Evolutionary conservation across 2,113 vertebrate genomes (phyloP), one percentile per base, ranked within the genome.

Genomic region (Hiodon tergisus): DNA sequence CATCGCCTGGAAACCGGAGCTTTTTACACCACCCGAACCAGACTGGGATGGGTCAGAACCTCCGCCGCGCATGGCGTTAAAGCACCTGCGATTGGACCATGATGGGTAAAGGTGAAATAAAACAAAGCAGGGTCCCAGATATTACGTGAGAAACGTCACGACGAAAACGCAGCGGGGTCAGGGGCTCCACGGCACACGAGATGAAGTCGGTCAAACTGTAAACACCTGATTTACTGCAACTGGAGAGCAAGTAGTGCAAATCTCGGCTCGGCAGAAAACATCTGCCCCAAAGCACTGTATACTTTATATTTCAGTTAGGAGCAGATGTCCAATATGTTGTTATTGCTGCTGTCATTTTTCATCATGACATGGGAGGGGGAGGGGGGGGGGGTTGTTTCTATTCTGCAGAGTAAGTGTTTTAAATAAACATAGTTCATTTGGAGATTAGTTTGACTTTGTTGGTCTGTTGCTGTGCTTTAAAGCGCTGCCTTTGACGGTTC

Each of bases 271-370:
- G 83, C 82, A 76, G 81, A 81, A 84, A 91, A 89, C 91, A 92
- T 93, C 92, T 93, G 92, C 88, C 84, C 71, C 72, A 58, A 81
- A 85, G 74, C 67, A 76, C 79, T 72, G 72, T 63, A 77, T 71
- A 77, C 79, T 83, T 84, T 78, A 81, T 81, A 88, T 82, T 82
- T 84, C 86, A 88, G 84, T 85, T 74, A 77, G 71, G 82, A 94
- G 87, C 94, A 98, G 93, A 94, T 97, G 94, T 93, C 90, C 89
- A 90, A 91, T 80, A 88, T 84, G 87, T 89, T 87, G 86, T 87
- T 85, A 84, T 80, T 86, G 86, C 86, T 85, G 89, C 86, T 86
- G 89, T 87, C 92, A 94, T 96, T 94, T 95, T 92, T 95, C 93
- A 95, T 91, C 84, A 81, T 92, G 89, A 90, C 93, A 93, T 82